Evolutionary conservation across 1,140 invertebrate species (phyloP), one percentile per base, ranked within the genome.

Genomic region (Heliconius himera): DNA sequence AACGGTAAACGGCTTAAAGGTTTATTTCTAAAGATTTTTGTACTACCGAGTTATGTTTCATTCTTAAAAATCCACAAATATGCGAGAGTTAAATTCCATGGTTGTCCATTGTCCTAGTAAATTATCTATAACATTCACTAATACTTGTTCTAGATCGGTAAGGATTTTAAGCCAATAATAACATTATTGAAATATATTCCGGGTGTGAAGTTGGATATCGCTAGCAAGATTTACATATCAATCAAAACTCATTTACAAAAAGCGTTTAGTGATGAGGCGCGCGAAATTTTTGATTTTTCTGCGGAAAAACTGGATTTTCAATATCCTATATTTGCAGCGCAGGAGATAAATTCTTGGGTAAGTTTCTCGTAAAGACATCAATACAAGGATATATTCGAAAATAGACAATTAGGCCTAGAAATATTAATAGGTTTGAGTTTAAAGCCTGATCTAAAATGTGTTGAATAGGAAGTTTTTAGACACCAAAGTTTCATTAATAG

Each of bases 271-370:
- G 80, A 82, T 0, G 38, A 76, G 1, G 70, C 86, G 0, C 83
- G 82, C 22, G 73, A 83, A 8, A 82, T 89, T 22, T 93, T 93
- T 71, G 70, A 84, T 8, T 84, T 84, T 4, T 76, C 79, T 49
- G 70, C 81, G 1, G 77, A 85, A 29, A 87, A 83, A 56, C 70
- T 88, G 1, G 82, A 87, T 60, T 84, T 86, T 54, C 71, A 75
- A 29, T 75, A 85, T 51, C 78, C 88, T 9, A 70, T 41, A 1
- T 60, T 79, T 36, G 83, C 84, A 22, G 82, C 83, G 1, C 77
- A 83, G 13, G 46, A 38, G 73, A 90, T 91, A 71, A 91, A 91
- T 76, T 60, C 56, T 11, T 91, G 88, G 90, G 90, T 91, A 86
- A 87, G 81, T 20, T 71, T 46, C 26, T 8, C 16, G 13, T 73